phyloP scores from a whole-genome alignment of 2,888 invertebrate genomes.

The Augiades crinisus region DNA sequence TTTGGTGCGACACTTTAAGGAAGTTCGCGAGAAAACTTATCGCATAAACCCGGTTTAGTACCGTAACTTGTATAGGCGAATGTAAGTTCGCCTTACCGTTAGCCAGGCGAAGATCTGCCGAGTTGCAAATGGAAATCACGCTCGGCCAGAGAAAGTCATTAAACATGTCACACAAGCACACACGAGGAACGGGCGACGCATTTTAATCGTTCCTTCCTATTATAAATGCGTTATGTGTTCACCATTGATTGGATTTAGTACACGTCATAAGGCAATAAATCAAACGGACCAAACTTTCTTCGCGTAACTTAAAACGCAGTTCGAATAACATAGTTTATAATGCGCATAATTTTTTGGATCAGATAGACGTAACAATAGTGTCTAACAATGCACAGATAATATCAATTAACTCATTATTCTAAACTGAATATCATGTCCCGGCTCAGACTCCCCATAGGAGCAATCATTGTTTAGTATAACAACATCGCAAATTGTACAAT shows the following conservation, averaged over 20 bases:
- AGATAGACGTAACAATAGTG: slow-evolving; percentile 16
- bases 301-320: not conserved
- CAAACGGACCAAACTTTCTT: slow-evolving; percentile 17
- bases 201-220: slow-evolving; percentile 47
- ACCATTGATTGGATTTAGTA: slow-evolving; percentile 23
- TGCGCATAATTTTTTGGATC: not conserved
- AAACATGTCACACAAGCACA: slow-evolving; percentile 58
- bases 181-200: slow-evolving; percentile 48
- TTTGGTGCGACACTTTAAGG: too few relatives aligned
- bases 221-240: slow-evolving; percentile 37
- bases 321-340: not conserved
- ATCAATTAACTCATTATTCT: slow-evolving; percentile 17
- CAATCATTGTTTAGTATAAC: not conserved
- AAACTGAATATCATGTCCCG: not conserved
- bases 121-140: slow-evolving; percentile 54
- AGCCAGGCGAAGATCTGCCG: slow-evolving; percentile 46
- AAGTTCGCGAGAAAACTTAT: slow-evolving; percentile 9
- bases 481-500: slow-evolving; percentile 1
- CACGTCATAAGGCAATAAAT: slow-evolving; percentile 22
- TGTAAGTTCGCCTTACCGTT: slow-evolving; percentile 37
- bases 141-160: slow-evolving; percentile 73
- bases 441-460: not conserved
- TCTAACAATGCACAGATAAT: slow-evolving; percentile 25
- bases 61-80: not conserved
- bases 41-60: not conserved